These are phyloP conservation scores for Desmophyllum pertusum DNA, from an alignment of 92 coral and sea anemone species.

Conservation along the genomic window DNA sequence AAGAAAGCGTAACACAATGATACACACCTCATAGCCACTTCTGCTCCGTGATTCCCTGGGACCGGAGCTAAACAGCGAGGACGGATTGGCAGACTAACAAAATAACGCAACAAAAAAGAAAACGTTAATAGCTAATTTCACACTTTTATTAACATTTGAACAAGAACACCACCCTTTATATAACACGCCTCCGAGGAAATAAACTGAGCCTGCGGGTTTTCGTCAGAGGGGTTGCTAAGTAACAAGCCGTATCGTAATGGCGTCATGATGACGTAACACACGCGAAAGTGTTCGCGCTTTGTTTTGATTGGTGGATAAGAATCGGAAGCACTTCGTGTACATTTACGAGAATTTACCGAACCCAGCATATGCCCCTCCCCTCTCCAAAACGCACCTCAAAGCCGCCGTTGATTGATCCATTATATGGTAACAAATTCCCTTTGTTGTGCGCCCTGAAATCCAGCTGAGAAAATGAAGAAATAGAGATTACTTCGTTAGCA, in stretches of 20 bases:
- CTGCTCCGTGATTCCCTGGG: constrained; percentile 41
- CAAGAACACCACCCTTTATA: too few species aligned
- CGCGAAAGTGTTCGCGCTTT: too few species aligned
- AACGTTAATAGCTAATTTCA: neutral
- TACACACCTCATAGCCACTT: constrained; percentile 44
- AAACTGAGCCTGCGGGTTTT: too few species aligned
- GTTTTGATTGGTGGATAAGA: too few species aligned
- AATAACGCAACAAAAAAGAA: neutral
- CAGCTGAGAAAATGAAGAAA: constrained; percentile 57
- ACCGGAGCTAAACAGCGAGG: constrained; percentile 35
- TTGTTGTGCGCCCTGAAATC: constrained; percentile 63
- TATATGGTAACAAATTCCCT: constrained; percentile 72
- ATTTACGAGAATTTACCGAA: too few species aligned
- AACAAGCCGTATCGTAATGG: too few species aligned
- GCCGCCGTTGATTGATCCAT: constrained; percentile 45
- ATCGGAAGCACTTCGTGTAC: too few species aligned
- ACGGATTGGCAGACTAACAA: constrained; percentile 31
- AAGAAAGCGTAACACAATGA: neutral
- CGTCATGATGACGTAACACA: too few species aligned
- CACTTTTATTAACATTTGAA: neutral
- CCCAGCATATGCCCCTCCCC: too few species aligned
- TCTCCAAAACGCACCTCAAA: constrained; percentile 29
- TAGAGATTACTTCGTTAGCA: too few species aligned
- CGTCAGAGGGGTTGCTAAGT: neutral
- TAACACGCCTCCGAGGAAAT: too few species aligned